A percentile compares a stretch with the other conserved stretches of the same genome.
Evolutionary conservation across 1,140 invertebrate genomes (phyloP).

Genomic region (Micrasema longulum): DNA sequence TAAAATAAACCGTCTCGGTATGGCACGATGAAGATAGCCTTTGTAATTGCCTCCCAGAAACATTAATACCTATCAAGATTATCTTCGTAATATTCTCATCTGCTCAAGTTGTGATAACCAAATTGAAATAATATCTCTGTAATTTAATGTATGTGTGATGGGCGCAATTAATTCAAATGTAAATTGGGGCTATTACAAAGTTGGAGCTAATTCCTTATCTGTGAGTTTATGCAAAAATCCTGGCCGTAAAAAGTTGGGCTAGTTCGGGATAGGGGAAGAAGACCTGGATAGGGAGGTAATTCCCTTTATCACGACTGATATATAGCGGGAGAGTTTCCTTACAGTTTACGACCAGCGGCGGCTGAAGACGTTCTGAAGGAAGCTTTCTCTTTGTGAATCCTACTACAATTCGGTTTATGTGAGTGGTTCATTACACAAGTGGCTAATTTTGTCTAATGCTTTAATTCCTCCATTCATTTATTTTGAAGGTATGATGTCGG

Average conservation of each 20-base stretch:
- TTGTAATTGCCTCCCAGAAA: too few relatives aligned
- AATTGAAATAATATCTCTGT: neutral
- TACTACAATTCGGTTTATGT: constrained; percentile 24
- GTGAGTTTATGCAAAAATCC: constrained; percentile 19
- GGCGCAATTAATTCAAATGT: constrained; percentile 5
- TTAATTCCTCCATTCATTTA: too few relatives aligned
- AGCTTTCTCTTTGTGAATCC: constrained; percentile 33
- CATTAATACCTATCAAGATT: too few relatives aligned
- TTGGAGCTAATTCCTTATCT: constrained; percentile 26
- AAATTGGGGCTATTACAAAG: constrained; percentile 22
- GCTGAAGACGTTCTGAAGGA: constrained; percentile 39
- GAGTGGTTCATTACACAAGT: constrained; percentile 20
- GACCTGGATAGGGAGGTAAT: constrained; percentile 23
- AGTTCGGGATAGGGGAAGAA: neutral
- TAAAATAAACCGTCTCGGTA: too few relatives aligned
- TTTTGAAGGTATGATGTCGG: too few relatives aligned
- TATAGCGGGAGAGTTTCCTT: constrained; percentile 19
- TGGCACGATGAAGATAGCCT: too few relatives aligned
- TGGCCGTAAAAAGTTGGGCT: neutral
- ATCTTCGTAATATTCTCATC: neutral
- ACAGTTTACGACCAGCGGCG: constrained; percentile 35
- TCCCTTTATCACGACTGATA: constrained; percentile 31
- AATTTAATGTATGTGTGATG: neutral
- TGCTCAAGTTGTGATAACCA: neutral
- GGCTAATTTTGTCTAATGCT: neutral